Conservation (phyloP, 2,113 vertebrate species). For the Lipotes vexillifer region DNA sequence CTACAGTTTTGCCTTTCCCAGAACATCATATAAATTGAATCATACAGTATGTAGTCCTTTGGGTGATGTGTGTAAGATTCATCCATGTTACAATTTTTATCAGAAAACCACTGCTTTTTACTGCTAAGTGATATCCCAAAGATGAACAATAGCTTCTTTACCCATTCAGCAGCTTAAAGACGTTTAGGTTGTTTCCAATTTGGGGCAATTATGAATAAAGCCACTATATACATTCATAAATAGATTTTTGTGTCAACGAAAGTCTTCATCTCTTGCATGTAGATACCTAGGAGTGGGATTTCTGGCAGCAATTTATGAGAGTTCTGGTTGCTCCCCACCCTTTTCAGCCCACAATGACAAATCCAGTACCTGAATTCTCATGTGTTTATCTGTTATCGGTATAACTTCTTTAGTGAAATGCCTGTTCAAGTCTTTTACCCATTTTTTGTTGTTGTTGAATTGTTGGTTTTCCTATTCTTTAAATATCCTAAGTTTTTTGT, state of each 20-base stretch:
- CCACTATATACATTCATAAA: not conserved
- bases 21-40: not conserved
- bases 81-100: not conserved
- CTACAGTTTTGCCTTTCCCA: not conserved
- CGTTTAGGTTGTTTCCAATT: not conserved
- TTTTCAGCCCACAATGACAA: not conserved
- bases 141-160: not conserved
- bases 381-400: not conserved
- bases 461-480: not conserved
- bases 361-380: not conserved
- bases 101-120: not conserved
- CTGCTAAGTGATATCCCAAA: not conserved
- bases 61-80: not conserved
- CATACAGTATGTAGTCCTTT: not conserved
- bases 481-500: not conserved
- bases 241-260: not conserved
- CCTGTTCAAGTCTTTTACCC: not conserved
- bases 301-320: not conserved
- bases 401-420: not conserved
- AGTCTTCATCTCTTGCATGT: not conserved
- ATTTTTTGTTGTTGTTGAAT: not conserved
- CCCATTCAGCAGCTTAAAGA: not conserved
- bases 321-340: not conserved
- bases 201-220: not conserved
- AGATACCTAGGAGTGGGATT: not conserved